Percentiles rank a stretch among this genome's conserved stretches.
Evolutionary conservation across 2,113 vertebrate species (phyloP).

Genomic region (Miniopterus natalensis): DNA sequence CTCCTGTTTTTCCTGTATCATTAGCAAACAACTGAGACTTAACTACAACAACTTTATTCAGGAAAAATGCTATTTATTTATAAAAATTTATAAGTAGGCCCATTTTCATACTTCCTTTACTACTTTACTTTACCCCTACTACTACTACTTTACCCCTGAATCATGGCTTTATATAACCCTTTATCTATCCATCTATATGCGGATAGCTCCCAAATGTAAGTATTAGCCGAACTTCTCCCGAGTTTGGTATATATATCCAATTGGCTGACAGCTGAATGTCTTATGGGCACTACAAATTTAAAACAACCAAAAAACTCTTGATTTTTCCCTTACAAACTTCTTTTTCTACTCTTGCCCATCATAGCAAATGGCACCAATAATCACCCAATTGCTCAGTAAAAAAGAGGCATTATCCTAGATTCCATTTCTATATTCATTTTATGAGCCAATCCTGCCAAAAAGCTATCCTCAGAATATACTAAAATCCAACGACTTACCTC

Average conservation of each 20-base stretch:
- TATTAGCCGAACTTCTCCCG: not conserved
- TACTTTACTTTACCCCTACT: not conserved
- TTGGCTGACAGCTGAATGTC: not conserved
- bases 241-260: not conserved
- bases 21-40: not conserved
- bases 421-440: not conserved
- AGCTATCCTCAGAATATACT: constrained; percentile 34
- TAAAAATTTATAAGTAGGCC: constrained; percentile 8
- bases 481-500: not conserved
- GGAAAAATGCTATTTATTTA: constrained; percentile 11
- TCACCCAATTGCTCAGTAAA: not conserved
- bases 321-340: not conserved
- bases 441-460: not conserved
- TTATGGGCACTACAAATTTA: not conserved
- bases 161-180: not conserved
- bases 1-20: constrained; percentile 38
- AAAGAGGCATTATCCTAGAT: not conserved
- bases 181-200: not conserved
- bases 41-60: constrained; percentile 41
- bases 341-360: not conserved
- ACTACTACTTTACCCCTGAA: not conserved
- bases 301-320: constrained; percentile 37
- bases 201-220: constrained; percentile 5
- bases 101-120: constrained; percentile 4
- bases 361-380: not conserved